Evolutionary conservation across 2,113 vertebrate species (phyloP).

Genomic region (Pedionomus torquatus): DNA sequence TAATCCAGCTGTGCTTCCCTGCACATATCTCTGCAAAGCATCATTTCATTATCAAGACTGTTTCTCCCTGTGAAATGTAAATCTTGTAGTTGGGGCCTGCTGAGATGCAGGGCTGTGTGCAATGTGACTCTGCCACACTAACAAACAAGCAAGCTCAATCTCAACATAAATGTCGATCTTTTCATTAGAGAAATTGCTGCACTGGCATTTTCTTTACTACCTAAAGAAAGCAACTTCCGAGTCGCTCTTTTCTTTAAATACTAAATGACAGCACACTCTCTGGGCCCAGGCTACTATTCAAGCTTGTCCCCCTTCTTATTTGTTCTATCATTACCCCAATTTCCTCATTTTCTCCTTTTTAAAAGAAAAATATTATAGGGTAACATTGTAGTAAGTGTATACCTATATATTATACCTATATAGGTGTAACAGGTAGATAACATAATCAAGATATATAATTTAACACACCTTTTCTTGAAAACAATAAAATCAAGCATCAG

Average conservation of each 20-base stretch:
- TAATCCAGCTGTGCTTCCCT: conserved; percentile 12
- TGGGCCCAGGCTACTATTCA: not conserved
- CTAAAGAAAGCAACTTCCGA: conserved; percentile 14
- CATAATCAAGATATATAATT: not conserved
- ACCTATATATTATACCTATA: not conserved
- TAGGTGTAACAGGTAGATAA: not conserved
- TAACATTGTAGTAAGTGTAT: not conserved
- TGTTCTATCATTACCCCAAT: not conserved
- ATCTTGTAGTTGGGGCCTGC: not conserved
- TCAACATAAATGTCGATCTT: not conserved
- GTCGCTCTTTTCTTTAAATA: not conserved
- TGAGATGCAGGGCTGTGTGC: not conserved
- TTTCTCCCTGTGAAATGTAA: conserved; percentile 52
- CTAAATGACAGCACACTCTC: not conserved
- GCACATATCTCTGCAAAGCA: conserved; percentile 29
- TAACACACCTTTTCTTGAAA: not conserved
- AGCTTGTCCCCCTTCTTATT: not conserved
- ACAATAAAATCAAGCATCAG: not conserved
- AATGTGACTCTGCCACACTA: not conserved
- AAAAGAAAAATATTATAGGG: not conserved
- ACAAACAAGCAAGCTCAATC: conserved; percentile 4
- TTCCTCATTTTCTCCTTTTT: not conserved
- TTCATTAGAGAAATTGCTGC: conserved; percentile 17
- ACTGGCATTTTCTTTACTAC: not conserved
- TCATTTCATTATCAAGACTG: conserved; percentile 24